Evolutionary conservation across 2,113 vertebrate genomes (phyloP).

Genomic region (Salminus brasiliensis): DNA sequence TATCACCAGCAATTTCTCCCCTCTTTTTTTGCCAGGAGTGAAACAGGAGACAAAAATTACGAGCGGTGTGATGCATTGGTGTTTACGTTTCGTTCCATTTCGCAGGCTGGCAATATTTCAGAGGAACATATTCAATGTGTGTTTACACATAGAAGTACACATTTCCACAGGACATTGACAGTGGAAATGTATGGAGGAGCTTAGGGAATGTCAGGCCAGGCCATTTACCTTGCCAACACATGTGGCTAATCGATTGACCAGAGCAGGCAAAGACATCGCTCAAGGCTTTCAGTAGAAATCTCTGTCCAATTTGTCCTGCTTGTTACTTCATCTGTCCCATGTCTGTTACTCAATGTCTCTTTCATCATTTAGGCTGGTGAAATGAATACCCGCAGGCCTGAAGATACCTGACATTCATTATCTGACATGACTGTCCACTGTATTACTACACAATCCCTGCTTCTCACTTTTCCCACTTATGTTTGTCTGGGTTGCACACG

Average conservation of each 20-base stretch:
- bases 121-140: background rate
- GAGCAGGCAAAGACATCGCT: background rate
- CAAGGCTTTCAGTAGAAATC: constrained; percentile 11
- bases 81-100: background rate
- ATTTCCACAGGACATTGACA: background rate
- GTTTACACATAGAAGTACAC: background rate
- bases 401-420: background rate
- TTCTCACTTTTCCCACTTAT: background rate
- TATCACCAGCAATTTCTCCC: background rate
- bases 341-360: constrained; percentile 12
- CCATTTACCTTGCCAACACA: background rate
- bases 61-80: background rate
- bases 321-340: background rate
- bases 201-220: background rate
- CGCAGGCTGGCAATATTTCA: background rate
- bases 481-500: background rate
- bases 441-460: constrained; percentile 6
- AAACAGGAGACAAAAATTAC: background rate
- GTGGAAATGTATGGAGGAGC: background rate
- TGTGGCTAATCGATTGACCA: constrained; percentile 4
- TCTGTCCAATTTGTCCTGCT: background rate
- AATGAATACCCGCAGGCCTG: background rate
- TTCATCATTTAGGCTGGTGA: no score
- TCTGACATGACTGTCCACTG: background rate
- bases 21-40: background rate